Base-by-base conservation (phyloP, 2,113 vertebrate genomes). In the Acrocephalus arundinaceus region DNA sequence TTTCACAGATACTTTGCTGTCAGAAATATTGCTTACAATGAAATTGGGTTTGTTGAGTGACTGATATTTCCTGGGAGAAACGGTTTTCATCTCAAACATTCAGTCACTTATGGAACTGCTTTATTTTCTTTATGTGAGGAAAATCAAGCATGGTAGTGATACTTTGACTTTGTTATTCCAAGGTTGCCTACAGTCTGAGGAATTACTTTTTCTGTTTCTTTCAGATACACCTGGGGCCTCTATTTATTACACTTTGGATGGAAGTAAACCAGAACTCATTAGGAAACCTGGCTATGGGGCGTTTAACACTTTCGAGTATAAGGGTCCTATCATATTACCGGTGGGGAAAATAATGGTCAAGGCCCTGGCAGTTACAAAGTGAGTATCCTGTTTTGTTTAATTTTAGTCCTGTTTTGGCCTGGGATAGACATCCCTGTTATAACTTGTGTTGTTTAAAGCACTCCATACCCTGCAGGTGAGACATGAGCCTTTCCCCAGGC, bases 241-340 rank as follows among this genome's bases (percentile, higher is more conserved):
- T 35, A 98, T 99, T 96, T 99, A 98, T 97, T 99, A 98, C 94
- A 99, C 99, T 5, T 79, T 99, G 97, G 99, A 99, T 92, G 99
- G 99, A 74, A 99, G 98, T 65, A 99, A 98, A 87, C 99, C 99
- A 33, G 97, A 98, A 85, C 76, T 97, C 62, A 20, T 79, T 61
- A 98, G 97, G 95, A 98, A 95, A 93, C 77, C 84, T 37, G 94
- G 96, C 41, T 88, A 85, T 67, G 92, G 97, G 68, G 97, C 97
- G n/a, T 94, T 90, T 89, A 98, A 91, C 93, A 98, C 98, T 19
- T 94, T 98, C 71, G 98, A 98, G 77, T 99, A 99, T 97, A 97
- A 73, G 7, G 95, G 95, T 45, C 98, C 98, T 43, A 97, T 99
- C 48, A 77, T 94, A 24, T 94, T 99, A 70, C 99, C 98, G 17